Percentiles rank a stretch among this genome's conserved stretches.
These are phyloP conservation scores for Lamprotornis superbus DNA, from an alignment of 2,113 vertebrate species.

Conservation along the genomic window DNA sequence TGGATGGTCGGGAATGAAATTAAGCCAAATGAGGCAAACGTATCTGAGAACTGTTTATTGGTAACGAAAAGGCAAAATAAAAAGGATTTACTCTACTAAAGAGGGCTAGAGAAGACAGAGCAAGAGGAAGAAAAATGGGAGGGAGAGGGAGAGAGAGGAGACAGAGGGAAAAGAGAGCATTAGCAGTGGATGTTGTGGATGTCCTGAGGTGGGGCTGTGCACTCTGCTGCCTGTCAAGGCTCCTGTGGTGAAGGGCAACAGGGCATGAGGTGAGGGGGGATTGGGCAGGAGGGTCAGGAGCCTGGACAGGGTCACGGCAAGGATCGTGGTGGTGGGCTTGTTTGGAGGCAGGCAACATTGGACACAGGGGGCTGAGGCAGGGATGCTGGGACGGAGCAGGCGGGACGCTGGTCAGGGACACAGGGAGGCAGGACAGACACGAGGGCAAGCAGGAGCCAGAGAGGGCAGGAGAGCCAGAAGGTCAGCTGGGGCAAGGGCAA, in stretches of 20 bases:
- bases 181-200: fast-evolving
- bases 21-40: not conserved
- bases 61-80: not conserved
- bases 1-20: fast-evolving
- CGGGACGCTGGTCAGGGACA: not conserved
- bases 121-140: not conserved
- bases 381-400: fast-evolving
- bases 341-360: not conserved
- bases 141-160: too few relatives aligned
- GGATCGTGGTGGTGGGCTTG: too few relatives aligned
- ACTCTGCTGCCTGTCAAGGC: too few relatives aligned
- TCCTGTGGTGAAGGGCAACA: too few relatives aligned
- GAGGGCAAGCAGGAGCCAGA: fast-evolving
- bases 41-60: not conserved
- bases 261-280: too few relatives aligned
- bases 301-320: fast-evolving
- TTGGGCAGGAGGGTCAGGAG: too few relatives aligned
- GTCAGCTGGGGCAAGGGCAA: not conserved
- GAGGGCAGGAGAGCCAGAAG: not conserved
- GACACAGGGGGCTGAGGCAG: too few relatives aligned
- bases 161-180: not conserved
- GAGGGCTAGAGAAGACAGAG: not conserved
- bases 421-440: fast-evolving
- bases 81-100: not conserved
- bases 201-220: fast-evolving